Percentiles rank a stretch among this genome's conserved stretches.
Evolutionary conservation across 2,113 vertebrate genomes (phyloP).

Genomic region (Panurus biarmicus): DNA sequence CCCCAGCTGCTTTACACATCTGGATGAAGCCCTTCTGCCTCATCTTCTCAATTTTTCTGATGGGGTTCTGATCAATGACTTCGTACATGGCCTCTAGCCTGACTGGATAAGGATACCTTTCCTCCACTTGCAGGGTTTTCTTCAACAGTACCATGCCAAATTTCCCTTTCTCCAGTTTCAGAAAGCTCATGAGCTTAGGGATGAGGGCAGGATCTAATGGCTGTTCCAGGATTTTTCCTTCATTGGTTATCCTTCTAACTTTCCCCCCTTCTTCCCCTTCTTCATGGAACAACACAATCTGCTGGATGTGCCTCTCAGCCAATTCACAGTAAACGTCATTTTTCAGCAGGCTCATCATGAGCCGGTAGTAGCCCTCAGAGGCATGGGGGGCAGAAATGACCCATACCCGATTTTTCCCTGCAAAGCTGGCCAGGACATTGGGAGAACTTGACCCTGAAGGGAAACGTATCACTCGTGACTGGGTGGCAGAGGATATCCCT

Average conservation of each 20-base stretch:
- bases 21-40: constrained; percentile 95
- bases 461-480: constrained; percentile 75
- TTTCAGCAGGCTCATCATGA: constrained; percentile 97
- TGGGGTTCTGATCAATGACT: constrained; percentile 88
- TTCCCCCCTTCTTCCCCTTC: constrained; percentile 87
- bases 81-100: constrained; percentile 96
- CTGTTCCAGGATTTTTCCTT: constrained; percentile 90
- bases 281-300: constrained; percentile 93
- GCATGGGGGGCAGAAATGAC: constrained; percentile 92
- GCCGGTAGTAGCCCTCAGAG: constrained; percentile 91
- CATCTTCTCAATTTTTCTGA: constrained; percentile 88
- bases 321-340: constrained; percentile 93
- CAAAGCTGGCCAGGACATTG: constrained; percentile 89
- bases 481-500: constrained; percentile 63
- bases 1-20: constrained; percentile 87
- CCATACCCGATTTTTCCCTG: constrained; percentile 90
- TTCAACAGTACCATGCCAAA: constrained; percentile 95
- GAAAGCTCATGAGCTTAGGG: constrained; percentile 89
- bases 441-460: constrained; percentile 81
- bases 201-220: constrained; percentile 83
- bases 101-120: constrained; percentile 94
- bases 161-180: constrained; percentile 95
- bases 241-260: constrained; percentile 84
- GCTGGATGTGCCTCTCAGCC: constrained; percentile 91
- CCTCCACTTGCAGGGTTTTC: constrained; percentile 94